Evolutionary conservation across 2,797 vertebrate species (phyloP).

Genomic region (Falco naumanni): DNA sequence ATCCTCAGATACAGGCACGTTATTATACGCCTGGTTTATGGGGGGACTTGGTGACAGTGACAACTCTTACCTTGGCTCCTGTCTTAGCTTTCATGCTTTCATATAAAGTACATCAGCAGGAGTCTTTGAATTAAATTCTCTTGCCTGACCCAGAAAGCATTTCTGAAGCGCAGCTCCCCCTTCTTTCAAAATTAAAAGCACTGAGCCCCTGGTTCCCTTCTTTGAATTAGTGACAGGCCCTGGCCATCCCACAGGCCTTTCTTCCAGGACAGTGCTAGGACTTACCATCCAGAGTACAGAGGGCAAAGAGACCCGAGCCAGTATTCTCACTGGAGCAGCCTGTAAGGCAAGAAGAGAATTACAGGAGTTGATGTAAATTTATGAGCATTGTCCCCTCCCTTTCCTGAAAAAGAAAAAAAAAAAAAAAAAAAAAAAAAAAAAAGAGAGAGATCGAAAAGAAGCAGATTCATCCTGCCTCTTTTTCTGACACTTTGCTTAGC

Average conservation of each 20-base stretch:
- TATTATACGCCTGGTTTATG: not conserved
- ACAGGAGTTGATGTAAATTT: not conserved
- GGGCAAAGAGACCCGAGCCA: slow-evolving; percentile 91
- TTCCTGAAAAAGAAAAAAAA: not conserved
- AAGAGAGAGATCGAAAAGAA: not conserved
- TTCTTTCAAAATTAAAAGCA: not conserved
- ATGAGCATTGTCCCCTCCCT: not conserved
- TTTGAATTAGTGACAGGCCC: not conserved
- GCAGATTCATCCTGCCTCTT: not conserved
- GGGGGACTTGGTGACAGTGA: not conserved
- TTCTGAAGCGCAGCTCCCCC: not conserved
- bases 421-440: not conserved
- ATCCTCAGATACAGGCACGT: not conserved
- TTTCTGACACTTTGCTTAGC: not conserved
- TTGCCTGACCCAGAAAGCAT: not conserved
- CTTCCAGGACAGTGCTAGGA: not conserved
- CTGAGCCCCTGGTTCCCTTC: not conserved
- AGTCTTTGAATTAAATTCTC: not conserved
- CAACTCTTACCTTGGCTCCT: not conserved
- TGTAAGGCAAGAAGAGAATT: slow-evolving; percentile 53
- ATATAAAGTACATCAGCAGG: not conserved
- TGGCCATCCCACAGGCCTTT: not conserved
- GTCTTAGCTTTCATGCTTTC: not conserved
- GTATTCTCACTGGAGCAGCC: slow-evolving; percentile 81
- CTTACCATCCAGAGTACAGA: slow-evolving; percentile 97